These are phyloP conservation scores for Euphysa ruthae DNA, from an alignment of 30 jellyfish, hydroid and myxozoan genomes.

Conservation along the genomic window DNA sequence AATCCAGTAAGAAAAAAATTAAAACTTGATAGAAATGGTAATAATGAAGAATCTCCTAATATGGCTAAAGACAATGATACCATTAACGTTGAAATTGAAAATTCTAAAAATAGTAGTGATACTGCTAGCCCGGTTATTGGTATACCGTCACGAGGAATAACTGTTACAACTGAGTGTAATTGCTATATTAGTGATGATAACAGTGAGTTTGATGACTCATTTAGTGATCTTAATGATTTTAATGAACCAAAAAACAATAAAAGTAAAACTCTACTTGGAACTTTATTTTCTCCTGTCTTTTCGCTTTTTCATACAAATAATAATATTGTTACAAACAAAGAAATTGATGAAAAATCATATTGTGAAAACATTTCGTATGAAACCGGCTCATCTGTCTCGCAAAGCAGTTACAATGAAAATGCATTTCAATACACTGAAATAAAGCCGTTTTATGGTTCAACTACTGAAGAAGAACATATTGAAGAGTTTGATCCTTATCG, in stretches of 20 bases:
- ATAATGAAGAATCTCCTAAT: neutral
- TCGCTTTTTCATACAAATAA: constrained; percentile 9
- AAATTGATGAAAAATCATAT: neutral
- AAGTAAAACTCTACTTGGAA: constrained; percentile 52
- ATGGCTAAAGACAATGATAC: neutral
- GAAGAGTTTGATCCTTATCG: constrained; percentile 82
- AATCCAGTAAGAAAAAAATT: neutral
- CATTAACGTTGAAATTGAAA: neutral
- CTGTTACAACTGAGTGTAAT: constrained; percentile 30
- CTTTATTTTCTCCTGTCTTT: constrained; percentile 89
- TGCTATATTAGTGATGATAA: constrained; percentile 7
- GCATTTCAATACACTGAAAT: neutral
- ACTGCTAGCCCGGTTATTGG: too few relatives aligned
- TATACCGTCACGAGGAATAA: neutral
- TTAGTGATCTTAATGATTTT: neutral
- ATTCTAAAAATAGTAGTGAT: neutral
- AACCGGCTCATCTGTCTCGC: neutral
- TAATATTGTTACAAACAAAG: constrained; percentile 3
- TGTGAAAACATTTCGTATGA: neutral
- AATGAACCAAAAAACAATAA: neutral
- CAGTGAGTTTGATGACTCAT: constrained; percentile 25
- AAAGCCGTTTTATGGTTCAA: constrained; percentile 7
- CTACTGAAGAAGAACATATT: constrained; percentile 20
- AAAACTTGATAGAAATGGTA: constrained; percentile 18
- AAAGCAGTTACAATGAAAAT: neutral